These are phyloP conservation scores for Dascyllus trimaculatus DNA, from an alignment of 2,113 vertebrate genomes.

Conservation along the genomic window DNA sequence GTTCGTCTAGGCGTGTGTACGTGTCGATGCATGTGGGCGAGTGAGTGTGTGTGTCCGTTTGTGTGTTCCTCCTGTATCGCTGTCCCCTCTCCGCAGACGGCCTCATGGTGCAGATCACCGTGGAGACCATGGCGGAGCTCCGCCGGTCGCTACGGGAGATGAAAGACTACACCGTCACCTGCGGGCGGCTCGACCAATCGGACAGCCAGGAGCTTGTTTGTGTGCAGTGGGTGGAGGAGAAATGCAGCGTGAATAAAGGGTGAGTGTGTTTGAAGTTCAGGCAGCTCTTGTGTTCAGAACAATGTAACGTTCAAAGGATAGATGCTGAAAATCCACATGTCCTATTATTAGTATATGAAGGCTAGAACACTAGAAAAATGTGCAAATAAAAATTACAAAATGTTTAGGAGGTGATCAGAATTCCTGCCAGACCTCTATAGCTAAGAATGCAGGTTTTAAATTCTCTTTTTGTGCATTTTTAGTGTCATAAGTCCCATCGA, in stretches of 20 bases:
- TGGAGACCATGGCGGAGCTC: slow-evolving; percentile 95
- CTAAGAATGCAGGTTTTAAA: neutral
- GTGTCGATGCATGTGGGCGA: slow-evolving; percentile 39
- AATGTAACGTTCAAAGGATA: neutral
- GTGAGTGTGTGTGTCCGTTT: slow-evolving; percentile 33
- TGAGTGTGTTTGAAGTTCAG: slow-evolving; percentile 75
- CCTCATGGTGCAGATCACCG: slow-evolving; percentile 98
- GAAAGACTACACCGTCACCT: slow-evolving; percentile 96
- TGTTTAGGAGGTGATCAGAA: neutral
- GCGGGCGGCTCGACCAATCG: slow-evolving; percentile 92
- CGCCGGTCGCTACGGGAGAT: slow-evolving; percentile 94
- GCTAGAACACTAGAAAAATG: neutral
- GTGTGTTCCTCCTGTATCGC: slow-evolving; percentile 75
- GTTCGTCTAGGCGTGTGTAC: slow-evolving; percentile 63
- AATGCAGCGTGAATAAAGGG: slow-evolving; percentile 95
- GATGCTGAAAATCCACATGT: neutral
- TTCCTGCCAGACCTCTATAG: neutral
- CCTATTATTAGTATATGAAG: neutral
- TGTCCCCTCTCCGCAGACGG: slow-evolving; percentile 83
- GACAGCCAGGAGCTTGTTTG: slow-evolving; percentile 95
- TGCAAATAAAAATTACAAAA: neutral
- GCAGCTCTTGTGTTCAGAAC: slow-evolving; percentile 17
- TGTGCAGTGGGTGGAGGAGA: slow-evolving; percentile 96
- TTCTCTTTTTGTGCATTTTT: neutral
- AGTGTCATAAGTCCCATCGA: slow-evolving; percentile 97